Conservation (phyloP, 2,797 vertebrate species). For the Gymnoscopelus braueri region DNA sequence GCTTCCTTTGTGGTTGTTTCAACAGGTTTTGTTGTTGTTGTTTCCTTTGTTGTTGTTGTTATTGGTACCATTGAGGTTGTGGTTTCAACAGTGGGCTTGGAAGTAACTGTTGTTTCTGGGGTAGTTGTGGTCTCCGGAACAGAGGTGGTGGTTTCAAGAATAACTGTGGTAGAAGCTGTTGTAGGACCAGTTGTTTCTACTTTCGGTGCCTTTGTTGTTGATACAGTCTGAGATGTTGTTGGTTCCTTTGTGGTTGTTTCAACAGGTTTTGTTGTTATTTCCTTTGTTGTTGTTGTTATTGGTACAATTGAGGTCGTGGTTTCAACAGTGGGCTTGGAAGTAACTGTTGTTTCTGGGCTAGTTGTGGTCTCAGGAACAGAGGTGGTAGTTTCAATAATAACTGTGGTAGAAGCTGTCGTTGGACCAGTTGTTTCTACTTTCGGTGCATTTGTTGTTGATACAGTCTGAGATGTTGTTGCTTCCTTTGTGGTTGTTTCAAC, state of each 20-base stretch:
- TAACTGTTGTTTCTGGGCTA: conserved; percentile 4
- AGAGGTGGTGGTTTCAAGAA: too few relatives aligned
- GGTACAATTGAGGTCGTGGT: not conserved
- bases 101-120: too few relatives aligned
- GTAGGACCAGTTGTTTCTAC: too few relatives aligned
- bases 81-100: too few relatives aligned
- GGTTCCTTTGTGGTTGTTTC: not conserved
- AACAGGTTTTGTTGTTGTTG: too few relatives aligned
- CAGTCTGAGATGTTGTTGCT: not conserved
- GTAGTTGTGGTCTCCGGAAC: too few relatives aligned
- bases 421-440: not conserved
- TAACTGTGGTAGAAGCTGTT: too few relatives aligned
- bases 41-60: too few relatives aligned
- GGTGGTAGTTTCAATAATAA: not conserved
- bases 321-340: not conserved
- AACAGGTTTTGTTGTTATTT: not conserved
- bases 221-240: not conserved
- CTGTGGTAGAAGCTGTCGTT: conserved; percentile 3
- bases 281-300: not conserved
- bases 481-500: not conserved
- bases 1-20: too few relatives aligned
- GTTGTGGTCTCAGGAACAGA: not conserved
- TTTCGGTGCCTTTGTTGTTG: conserved; percentile 1
- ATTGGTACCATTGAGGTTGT: too few relatives aligned
- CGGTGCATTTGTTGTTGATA: conserved; percentile 1